Conservation (phyloP, 2,113 vertebrate species). For the Etheostoma cragini region DNA sequence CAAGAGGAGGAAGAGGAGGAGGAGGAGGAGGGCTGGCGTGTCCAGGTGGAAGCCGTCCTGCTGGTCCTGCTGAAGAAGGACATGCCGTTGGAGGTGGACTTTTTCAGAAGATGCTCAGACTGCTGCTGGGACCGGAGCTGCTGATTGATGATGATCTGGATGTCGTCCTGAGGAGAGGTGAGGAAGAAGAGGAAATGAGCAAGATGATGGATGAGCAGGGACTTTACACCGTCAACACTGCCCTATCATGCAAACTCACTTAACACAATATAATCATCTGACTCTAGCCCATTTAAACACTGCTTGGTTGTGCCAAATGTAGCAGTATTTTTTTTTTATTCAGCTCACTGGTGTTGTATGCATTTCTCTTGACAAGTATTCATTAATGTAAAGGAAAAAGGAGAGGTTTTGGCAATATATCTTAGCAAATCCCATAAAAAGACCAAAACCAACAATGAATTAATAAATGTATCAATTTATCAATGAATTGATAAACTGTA, state of each 20-base stretch:
- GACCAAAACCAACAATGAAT: neutral
- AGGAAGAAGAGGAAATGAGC: slow-evolving; percentile 18
- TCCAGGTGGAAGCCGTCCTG: slow-evolving; percentile 55
- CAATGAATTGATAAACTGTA: neutral
- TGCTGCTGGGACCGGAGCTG: slow-evolving; percentile 85
- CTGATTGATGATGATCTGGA: slow-evolving; percentile 87
- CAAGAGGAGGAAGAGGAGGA: slow-evolving; percentile 48
- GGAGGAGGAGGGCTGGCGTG: slow-evolving; percentile 56
- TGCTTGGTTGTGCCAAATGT: neutral
- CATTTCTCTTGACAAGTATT: neutral
- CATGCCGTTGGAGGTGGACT: slow-evolving; percentile 55
- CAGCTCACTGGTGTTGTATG: neutral
- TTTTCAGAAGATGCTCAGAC: slow-evolving; percentile 72
- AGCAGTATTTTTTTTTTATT: neutral
- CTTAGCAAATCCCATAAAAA: neutral
- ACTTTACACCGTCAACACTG: neutral
- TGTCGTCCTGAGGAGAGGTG: slow-evolving; percentile 83
- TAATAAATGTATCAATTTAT: too few relatives aligned
- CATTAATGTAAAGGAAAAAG: neutral
- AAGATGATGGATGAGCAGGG: neutral
- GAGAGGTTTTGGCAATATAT: too few relatives aligned
- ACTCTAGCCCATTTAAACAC: neutral
- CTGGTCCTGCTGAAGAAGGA: slow-evolving; percentile 78
- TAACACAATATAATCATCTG: neutral
- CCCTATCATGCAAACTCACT: neutral